Conservation (phyloP, 2,113 vertebrate genomes). For the Eurystomus gularis region DNA sequence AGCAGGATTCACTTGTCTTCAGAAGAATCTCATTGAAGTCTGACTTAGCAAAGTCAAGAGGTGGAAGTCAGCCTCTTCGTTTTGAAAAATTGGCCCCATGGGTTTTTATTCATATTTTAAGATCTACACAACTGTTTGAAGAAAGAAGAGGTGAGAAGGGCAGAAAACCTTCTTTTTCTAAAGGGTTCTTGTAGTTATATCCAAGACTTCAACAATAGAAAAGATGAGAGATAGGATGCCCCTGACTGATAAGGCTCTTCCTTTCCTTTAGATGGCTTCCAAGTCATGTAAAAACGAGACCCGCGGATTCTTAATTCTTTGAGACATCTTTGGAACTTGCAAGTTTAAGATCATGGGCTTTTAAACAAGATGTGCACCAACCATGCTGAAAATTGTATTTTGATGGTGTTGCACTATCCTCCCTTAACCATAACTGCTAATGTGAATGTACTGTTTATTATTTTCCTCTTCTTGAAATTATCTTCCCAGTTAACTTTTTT, state of each 20-base stretch:
- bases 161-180: conserved; percentile 38
- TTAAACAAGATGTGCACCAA: not conserved
- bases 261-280: not conserved
- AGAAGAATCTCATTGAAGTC: conserved; percentile 11
- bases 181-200: conserved; percentile 29
- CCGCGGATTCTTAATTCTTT: not conserved
- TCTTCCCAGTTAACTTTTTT: not conserved
- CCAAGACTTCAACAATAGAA: conserved; percentile 51
- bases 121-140: conserved; percentile 29
- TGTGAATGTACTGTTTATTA: not conserved
- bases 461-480: not conserved
- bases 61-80: not conserved
- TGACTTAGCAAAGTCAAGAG: not conserved
- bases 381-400: not conserved
- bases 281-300: not conserved
- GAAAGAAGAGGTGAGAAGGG: conserved; percentile 62
- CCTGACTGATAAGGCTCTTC: conserved; percentile 35
- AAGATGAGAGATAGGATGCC: conserved; percentile 37
- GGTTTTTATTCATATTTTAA: conserved; percentile 30
- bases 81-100: conserved; percentile 43
- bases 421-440: not conserved
- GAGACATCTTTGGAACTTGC: not conserved
- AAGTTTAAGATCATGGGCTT: not conserved
- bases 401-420: not conserved
- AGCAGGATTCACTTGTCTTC: not conserved